Conservation (phyloP, 2,113 vertebrate species). For the Burhinus bistriatus region DNA sequence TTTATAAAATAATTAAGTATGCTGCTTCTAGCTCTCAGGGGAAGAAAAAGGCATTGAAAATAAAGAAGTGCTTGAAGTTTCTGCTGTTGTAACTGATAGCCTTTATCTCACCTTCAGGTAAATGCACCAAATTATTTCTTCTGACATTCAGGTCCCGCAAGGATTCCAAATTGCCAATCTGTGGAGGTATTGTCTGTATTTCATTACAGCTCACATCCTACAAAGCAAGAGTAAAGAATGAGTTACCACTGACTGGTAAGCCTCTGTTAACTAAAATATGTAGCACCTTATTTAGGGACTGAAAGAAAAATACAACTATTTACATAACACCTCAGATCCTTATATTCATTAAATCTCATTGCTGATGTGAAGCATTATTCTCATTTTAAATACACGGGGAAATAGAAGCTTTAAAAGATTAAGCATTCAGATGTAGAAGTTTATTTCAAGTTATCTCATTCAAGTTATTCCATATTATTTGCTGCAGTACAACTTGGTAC, state of each 20-base stretch:
- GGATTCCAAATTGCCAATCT: conserved; percentile 87
- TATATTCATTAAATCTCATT: background rate
- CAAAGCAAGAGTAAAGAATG: conserved; percentile 20
- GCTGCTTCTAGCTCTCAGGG: background rate
- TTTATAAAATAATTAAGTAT: background rate
- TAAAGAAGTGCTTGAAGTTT: background rate
- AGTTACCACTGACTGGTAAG: background rate
- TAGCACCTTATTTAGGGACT: background rate
- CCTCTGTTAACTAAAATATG: background rate
- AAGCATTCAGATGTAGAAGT: background rate
- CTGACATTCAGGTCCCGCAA: conserved; percentile 92
- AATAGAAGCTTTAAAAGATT: background rate
- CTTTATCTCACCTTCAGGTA: conserved; percentile 86
- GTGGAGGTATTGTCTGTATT: conserved; percentile 92
- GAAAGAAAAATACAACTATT: background rate
- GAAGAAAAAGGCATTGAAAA: background rate
- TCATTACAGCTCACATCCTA: conserved; percentile 98
- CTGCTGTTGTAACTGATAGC: background rate
- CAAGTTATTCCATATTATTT: background rate
- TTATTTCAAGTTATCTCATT: background rate
- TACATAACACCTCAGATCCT: background rate
- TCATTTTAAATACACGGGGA: background rate
- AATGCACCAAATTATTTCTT: conserved; percentile 88
- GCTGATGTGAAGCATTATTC: background rate
- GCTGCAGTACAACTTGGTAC: background rate